A percentile compares a stretch with the other conserved stretches of the same genome.
phyloP scores from a whole-genome alignment of 2,888 invertebrate species.

The Platycheirus rosarum region DNA sequence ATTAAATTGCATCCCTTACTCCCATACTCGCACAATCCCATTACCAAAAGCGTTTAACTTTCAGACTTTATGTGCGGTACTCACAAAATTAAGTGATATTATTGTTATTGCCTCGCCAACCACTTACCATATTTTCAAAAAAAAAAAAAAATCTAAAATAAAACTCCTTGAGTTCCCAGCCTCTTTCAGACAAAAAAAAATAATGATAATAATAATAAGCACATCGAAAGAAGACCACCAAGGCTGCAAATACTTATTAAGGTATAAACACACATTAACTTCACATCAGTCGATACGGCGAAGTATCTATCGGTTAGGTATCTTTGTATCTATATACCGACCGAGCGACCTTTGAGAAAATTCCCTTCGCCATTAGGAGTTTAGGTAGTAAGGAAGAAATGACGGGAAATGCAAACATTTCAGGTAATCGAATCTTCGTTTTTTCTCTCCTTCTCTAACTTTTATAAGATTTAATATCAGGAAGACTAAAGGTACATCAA shows the following conservation, averaged over 20 bases:
- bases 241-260: constrained; percentile 25
- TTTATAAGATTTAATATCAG: constrained; percentile 24
- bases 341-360: constrained; percentile 18
- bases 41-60: constrained; percentile 7
- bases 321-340: background rate
- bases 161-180: background rate
- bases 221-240: constrained; percentile 49
- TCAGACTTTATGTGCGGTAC: constrained; percentile 18
- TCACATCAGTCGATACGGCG: constrained; percentile 36
- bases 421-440: constrained; percentile 39
- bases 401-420: constrained; percentile 52
- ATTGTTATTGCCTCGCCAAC: constrained; percentile 22
- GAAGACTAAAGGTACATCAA: constrained; percentile 11
- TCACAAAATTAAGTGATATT: constrained; percentile 37
- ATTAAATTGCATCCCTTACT: too few species aligned
- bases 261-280: constrained; percentile 46
- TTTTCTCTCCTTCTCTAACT: constrained; percentile 12
- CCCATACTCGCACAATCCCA: background rate
- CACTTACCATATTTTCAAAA: constrained; percentile 14
- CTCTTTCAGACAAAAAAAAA: background rate
- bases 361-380: constrained; percentile 25
- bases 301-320: constrained; percentile 42
- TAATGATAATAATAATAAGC: background rate
- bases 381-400: constrained; percentile 30
- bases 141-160: background rate